Evolutionary conservation across 2,888 invertebrate species (phyloP).

Genomic region (Portevinia maculata): DNA sequence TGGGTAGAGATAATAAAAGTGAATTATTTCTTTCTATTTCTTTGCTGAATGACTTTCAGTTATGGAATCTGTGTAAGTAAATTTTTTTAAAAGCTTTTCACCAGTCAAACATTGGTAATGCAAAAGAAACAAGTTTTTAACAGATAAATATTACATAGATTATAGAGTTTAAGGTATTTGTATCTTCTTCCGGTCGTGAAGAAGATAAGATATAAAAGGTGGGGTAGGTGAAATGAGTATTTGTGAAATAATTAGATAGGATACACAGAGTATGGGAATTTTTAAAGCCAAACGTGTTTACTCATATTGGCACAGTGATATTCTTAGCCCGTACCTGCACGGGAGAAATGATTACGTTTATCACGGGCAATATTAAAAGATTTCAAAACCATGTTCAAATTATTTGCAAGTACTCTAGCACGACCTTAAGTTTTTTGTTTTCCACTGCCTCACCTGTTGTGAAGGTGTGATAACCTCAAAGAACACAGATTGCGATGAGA

Average conservation of each 20-base stretch:
- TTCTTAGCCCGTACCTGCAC: too few relatives aligned
- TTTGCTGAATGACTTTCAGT: conserved; percentile 43
- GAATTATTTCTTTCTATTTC: conserved; percentile 2
- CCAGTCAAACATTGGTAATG: conserved; percentile 9
- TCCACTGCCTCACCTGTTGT: too few relatives aligned
- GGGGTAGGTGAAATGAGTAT: conserved; percentile 28
- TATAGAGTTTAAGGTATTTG: conserved; percentile 33
- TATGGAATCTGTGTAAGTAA: conserved; percentile 25
- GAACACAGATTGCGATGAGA: too few relatives aligned
- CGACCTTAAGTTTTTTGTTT: too few relatives aligned
- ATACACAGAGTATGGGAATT: neutral
- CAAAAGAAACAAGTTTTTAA: conserved; percentile 38
- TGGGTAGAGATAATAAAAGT: conserved; percentile 5
- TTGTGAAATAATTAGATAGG: conserved; percentile 38
- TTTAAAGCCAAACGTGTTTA: conserved; percentile 10
- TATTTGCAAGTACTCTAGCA: too few relatives aligned
- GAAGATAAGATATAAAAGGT: conserved; percentile 57
- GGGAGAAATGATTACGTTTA: neutral
- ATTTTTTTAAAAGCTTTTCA: conserved; percentile 12
- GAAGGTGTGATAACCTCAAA: too few relatives aligned
- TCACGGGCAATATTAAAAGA: neutral
- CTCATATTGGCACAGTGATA: neutral
- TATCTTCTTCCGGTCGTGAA: conserved; percentile 65
- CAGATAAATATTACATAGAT: conserved; percentile 60
- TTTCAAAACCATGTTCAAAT: neutral